Evolutionary conservation across 2,797 vertebrate species (phyloP), one percentile per base, ranked within the genome.

Genomic region (Sebastolobus altivelis): DNA sequence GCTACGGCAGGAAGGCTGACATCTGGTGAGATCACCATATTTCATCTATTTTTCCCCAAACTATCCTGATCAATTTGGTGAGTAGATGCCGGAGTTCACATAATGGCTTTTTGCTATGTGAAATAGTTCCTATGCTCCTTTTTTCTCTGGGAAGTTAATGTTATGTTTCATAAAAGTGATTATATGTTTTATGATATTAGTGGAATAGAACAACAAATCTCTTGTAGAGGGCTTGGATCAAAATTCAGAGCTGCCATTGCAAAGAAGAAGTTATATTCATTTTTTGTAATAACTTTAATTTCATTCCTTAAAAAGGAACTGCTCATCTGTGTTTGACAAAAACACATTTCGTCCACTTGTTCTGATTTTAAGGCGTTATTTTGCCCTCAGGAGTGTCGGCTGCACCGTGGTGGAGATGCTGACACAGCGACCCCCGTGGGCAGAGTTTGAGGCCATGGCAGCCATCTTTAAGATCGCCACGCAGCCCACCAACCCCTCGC

Each of bases 391-490:
- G 99, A 99, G 99, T 2, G 96, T 99, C 5, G 99, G 97, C 83
- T 99, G 99, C 91, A 99, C 98, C 1, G 98, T 99, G 8, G 98
- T 99, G 88, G 99, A 99, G 95, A 99, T 99, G 99, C 94, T 99
- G 83, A 99, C 98, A 0, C 98, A 99, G 91, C 97, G 98, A 74
- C 99, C 99, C 2, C 98, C 99, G 0, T 99, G 99, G 99, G 98
- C 99, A 0, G 99, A 99, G 92, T 99, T 97, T 0, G 98, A 99
- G 95, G 98, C 99, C 62, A 99, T 99, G 99, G 99, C 99, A 35
- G 99, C 99, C 95, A 99, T 99, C 95, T 99, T 99, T 93, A 99
- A 99, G 94, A 99, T 99, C 3, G 99, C 99, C 93, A 99, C 98
- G 11, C 98, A 99, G 94, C 97, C 98, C 85, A 99, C 99, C 73